phyloP scores from a whole-genome alignment of 2,113 vertebrate genomes.

The Nycticebus coucang region DNA sequence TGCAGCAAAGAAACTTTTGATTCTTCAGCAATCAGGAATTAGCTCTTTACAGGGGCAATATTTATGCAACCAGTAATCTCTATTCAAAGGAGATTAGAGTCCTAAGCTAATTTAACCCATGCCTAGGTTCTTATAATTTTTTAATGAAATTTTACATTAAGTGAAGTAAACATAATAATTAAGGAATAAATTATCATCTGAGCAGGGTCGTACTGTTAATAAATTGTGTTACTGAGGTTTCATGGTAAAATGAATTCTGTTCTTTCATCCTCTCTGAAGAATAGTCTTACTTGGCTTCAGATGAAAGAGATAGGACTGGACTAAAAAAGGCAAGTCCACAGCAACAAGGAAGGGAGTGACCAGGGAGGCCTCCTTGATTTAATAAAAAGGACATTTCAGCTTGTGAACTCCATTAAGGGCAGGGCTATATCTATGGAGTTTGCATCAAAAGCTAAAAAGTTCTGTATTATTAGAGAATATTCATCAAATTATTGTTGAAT shows the following conservation, averaged over 20 bases:
- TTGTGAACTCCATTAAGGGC: background rate
- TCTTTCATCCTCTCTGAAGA: background rate
- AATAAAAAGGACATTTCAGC: background rate
- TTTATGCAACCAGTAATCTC: constrained; percentile 55
- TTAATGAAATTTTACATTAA: background rate
- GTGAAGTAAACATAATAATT: background rate
- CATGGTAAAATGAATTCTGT: background rate
- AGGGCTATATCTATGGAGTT: background rate
- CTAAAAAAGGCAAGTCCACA: background rate
- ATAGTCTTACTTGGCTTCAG: background rate
- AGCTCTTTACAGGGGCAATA: constrained; percentile 28
- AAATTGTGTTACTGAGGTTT: background rate
- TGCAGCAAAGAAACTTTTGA: background rate
- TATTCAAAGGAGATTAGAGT: constrained; percentile 37
- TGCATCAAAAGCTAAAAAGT: background rate
- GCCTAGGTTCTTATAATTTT: background rate
- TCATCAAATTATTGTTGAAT: background rate
- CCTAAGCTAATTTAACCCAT: constrained; percentile 57
- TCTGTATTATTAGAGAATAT: background rate
- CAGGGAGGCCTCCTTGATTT: background rate
- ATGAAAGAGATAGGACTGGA: background rate
- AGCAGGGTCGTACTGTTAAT: background rate
- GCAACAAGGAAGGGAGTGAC: background rate
- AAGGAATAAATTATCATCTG: background rate
- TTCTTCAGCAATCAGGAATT: background rate